Evolutionary conservation across 92 coral and sea anemone species (phyloP).

Genomic region (Zoanthus gigantus): DNA sequence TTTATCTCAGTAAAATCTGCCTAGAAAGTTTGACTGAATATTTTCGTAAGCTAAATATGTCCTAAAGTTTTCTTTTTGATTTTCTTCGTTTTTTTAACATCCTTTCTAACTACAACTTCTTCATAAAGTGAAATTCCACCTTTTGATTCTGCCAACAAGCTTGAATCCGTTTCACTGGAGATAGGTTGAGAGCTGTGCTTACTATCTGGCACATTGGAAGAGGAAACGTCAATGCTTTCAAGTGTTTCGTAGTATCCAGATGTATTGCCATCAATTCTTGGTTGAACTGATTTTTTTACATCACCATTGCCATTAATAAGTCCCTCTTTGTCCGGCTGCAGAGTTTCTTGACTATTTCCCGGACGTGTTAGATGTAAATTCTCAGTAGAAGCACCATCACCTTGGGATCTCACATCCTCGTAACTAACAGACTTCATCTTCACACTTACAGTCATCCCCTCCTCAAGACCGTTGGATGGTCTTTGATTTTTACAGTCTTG

Average conservation of each 20-base stretch:
- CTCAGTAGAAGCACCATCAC: background rate
- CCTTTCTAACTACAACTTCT: constrained; percentile 37
- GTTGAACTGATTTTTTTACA: background rate
- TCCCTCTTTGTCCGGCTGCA: background rate
- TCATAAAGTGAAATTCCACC: constrained; percentile 30
- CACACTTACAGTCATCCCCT: background rate
- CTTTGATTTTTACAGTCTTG: background rate
- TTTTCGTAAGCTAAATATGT: constrained; percentile 35
- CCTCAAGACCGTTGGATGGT: background rate
- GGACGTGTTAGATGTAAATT: background rate
- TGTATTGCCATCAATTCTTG: background rate
- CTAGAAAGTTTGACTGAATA: background rate
- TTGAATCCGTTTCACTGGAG: background rate
- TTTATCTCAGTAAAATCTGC: background rate
- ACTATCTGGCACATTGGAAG: background rate
- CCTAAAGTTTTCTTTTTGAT: constrained; percentile 16
- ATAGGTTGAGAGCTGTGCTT: background rate
- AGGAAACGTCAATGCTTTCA: background rate
- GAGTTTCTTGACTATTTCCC: constrained; percentile 1
- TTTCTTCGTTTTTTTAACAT: constrained; percentile 11
- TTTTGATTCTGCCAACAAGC: background rate
- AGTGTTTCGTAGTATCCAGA: constrained; percentile 29
- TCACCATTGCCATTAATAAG: background rate
- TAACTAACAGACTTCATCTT: constrained; percentile 1
- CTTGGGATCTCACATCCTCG: background rate